Percentiles rank a stretch among this genome's conserved stretches.
phyloP scores from a whole-genome alignment of 2,797 vertebrate species.

The Amblyraja radiata region DNA sequence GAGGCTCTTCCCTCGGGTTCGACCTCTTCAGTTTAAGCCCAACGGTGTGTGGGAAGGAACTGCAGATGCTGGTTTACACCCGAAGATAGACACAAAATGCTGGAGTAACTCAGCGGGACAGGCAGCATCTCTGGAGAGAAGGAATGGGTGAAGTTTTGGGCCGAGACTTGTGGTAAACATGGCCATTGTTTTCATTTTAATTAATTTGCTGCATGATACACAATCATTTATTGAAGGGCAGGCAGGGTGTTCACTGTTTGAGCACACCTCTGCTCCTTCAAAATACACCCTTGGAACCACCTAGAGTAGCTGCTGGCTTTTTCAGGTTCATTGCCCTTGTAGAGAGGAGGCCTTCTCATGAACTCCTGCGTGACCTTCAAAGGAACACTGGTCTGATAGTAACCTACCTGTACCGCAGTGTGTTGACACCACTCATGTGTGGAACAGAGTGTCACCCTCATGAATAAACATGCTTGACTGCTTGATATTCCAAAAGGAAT shows the following conservation, averaged over 20 bases:
- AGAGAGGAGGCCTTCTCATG: not conserved
- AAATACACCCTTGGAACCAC: not conserved
- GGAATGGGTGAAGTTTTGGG: too few relatives aligned
- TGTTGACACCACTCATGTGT: not conserved
- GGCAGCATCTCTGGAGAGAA: too few relatives aligned
- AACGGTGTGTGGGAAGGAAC: too few relatives aligned
- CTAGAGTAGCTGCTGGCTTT: not conserved
- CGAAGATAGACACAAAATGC: too few relatives aligned
- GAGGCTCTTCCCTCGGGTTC: too few relatives aligned
- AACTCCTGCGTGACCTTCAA: not conserved
- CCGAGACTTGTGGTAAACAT: not conserved
- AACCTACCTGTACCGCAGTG: not conserved
- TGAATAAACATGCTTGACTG: not conserved
- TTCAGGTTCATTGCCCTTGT: not conserved
- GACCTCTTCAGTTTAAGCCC: too few relatives aligned
- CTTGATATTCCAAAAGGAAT: not conserved
- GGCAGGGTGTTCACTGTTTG: not conserved
- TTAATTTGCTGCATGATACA: not conserved
- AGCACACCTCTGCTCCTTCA: not conserved
- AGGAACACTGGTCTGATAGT: not conserved
- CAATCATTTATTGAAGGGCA: not conserved
- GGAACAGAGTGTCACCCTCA: not conserved
- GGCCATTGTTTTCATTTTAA: not conserved
- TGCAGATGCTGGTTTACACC: too few relatives aligned
- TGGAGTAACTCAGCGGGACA: too few relatives aligned